Percentiles rank a stretch among this genome's conserved stretches.
Conservation (phyloP, 2,888 invertebrate species). For the Drosophila subquinaria region DNA sequence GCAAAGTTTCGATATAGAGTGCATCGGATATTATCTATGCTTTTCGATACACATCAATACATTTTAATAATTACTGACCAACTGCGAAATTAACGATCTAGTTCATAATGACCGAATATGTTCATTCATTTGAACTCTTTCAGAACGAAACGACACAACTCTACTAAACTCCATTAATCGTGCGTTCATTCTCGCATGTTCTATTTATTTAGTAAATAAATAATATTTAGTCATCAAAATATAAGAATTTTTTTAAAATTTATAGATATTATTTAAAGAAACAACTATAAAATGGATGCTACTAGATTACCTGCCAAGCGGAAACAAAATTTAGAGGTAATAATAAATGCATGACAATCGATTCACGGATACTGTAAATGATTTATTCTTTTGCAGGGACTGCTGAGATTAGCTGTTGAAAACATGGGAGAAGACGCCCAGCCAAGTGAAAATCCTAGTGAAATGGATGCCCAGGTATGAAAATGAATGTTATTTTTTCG, state of each 20-base stretch:
- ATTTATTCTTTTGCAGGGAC: conserved; percentile 20
- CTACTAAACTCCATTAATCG: background rate
- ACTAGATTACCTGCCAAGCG: conserved; percentile 26
- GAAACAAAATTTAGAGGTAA: conserved; percentile 52
- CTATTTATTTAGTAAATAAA: conserved; percentile 4
- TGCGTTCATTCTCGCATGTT: conserved; percentile 17
- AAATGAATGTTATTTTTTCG: no score
- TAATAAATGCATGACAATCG: background rate
- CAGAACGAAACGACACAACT: no score
- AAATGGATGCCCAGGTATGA: background rate
- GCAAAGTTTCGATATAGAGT: background rate
- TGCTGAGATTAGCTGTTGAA: conserved; percentile 52
- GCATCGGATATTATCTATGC: background rate
- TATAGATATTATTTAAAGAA: background rate
- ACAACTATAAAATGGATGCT: conserved; percentile 28
- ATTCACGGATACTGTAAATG: background rate
- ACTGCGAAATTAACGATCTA: no score
- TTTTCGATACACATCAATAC: background rate
- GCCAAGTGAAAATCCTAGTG: background rate
- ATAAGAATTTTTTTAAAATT: background rate
- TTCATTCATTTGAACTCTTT: no score
- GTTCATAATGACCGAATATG: no score
- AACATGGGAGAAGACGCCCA: conserved; percentile 32
- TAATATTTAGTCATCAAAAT: background rate
- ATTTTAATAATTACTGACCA: no score